Conservation (phyloP, 2,797 vertebrate species). For the Urophycis tenuis region DNA sequence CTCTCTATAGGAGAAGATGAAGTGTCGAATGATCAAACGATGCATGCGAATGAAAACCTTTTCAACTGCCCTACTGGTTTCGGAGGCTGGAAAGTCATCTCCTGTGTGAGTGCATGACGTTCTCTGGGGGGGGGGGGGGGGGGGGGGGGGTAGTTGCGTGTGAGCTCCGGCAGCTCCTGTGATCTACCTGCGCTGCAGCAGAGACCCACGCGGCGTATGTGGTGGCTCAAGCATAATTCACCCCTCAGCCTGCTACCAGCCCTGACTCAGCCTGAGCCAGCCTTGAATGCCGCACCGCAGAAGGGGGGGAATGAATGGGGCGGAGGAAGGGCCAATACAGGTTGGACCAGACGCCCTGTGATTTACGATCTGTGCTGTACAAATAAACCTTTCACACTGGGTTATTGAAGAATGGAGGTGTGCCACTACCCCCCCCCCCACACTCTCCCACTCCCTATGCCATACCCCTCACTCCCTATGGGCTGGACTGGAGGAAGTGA, state of each 20-base stretch:
- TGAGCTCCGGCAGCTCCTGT: too few species aligned
- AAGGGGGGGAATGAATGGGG: constrained; percentile 11
- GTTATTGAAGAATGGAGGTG: constrained; percentile 4
- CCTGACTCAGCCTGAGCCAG: neutral
- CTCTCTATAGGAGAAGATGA: neutral
- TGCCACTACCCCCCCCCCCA: neutral
- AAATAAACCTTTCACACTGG: constrained; percentile 34
- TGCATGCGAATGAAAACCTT: neutral
- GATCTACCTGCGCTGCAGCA: too few species aligned
- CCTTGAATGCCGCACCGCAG: neutral
- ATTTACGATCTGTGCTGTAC: constrained; percentile 35
- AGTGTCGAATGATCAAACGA: too few species aligned
- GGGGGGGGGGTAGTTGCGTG: too few species aligned
- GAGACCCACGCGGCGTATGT: too few species aligned
- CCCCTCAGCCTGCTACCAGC: neutral
- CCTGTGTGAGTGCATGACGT: too few species aligned
- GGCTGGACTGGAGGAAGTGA: neutral
- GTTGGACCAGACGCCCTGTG: constrained; percentile 20
- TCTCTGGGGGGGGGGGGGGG: too few species aligned
- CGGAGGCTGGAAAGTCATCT: too few species aligned
- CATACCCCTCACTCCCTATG: neutral
- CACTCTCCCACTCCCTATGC: neutral
- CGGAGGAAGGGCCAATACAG: constrained; percentile 21
- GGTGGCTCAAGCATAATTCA: neutral
- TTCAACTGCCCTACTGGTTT: neutral